Evolutionary conservation across 2,113 vertebrate species (phyloP), one percentile per base, ranked within the genome.

Genomic region (Eurypyga helias): DNA sequence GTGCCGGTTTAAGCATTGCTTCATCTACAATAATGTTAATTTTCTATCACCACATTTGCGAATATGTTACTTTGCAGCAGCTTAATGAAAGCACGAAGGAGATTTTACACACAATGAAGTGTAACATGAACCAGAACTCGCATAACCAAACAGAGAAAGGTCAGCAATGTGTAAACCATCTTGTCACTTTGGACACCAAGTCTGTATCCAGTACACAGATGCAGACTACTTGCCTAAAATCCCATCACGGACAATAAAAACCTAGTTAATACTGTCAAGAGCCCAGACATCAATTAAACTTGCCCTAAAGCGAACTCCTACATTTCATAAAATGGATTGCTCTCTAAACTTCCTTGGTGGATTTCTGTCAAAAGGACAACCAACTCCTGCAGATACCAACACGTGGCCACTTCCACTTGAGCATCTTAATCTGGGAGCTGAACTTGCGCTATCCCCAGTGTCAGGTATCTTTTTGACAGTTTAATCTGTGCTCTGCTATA

Each of bases 141-240:
- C 55, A 34, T 7, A 83, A 79, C 25, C 79, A 67, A 80, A 38
- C 0, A 1, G 82, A 95, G 93, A 89, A 96, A 96, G 93, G 93
- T 95, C 90, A 85, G 55, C 51, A 96, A 96, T 88, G 57, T 23
- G 88, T 90, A 95, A 96, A 26, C 90, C 64, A 94, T 92, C 88
- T 4, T 89, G 78, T 65, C 89, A 65, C 94, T 95, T 57, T 79
- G 84, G 81, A 87, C 93, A 96, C 77, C 65, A n/a, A 75, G 52
- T 5, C 43, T 23, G 60, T 11, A 62, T 26, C 54, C 70, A 45
- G 17, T 12, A 31, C 5, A 57, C 9, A 83, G 46, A 77, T 9
- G 9, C 15, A 76, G n/a, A 67, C 25, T 71, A 45, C 20, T 52
- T 72, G 77, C 66, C 88, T 70, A 55, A 89, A 93, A 87, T 70